Base-by-base conservation (phyloP, 2,797 vertebrate genomes). In the Jordanella pulchra region DNA sequence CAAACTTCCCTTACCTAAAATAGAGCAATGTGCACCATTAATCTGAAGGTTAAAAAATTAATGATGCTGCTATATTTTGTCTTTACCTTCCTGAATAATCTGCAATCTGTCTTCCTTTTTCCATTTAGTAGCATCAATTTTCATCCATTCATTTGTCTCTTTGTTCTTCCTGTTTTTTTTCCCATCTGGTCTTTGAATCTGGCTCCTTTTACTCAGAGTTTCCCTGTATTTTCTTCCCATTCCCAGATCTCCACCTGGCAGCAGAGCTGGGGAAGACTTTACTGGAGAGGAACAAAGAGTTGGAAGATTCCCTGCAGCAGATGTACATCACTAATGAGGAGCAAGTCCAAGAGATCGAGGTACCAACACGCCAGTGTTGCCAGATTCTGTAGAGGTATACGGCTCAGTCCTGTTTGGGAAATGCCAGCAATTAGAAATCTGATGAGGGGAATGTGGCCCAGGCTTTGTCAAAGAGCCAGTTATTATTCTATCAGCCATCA, bases 271-370 rank as follows among this genome's bases (percentile, higher is more conserved):
- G 97, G 35, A 97, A 98, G 92, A 97, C 97, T 0, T 94, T 98
- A 68, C 92, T 98, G 93, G 98, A 99, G 89, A 93, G 97, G 80
- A 99, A 99, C 91, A 99, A 99, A 84, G 98, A 99, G 91, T 92
- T 99, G 91, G 98, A 99, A 90, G 97, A 98, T 84, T 98, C 98
- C 0, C 91, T 99, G 92, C 98, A 99, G 93, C 97, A 97, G 93
- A 98, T 99, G 96, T 99, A 99, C 45, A 86, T 97, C 87, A 99
- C 96, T 82, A 99, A 98, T 23, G 97, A 99, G 89, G 98, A 99
- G 83, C 98, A 99, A 88, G 97, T 98, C 73, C 98, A 98, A 84
- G 97, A 99, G 90, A 99, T 99, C 0, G 97, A 99, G 97, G 98
- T 99, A 87, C 15, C 55, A 55, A 23, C 2, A 21, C 23, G 0